Percentiles rank a stretch among this genome's conserved stretches.
phyloP scores from a whole-genome alignment of 1,140 invertebrate genomes.

The Hermatobates lingyangjiaoensis region DNA sequence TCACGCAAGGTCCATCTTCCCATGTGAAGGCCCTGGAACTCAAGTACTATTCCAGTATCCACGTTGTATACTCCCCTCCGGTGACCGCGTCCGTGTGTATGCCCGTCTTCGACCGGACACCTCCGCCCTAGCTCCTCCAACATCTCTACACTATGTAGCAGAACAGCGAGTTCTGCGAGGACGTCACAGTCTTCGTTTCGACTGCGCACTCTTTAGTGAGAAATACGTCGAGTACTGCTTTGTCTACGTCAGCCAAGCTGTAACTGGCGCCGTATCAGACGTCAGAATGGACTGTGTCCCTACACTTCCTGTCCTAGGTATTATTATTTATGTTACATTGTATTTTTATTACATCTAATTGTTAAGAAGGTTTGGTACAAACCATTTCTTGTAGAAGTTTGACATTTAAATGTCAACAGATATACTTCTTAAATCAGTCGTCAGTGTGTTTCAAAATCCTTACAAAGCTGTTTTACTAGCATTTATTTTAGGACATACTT shows the following conservation, averaged over 20 bases:
- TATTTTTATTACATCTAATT: too few relatives aligned
- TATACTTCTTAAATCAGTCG: too few relatives aligned
- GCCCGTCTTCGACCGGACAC: constrained; percentile 44
- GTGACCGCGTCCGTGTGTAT: constrained; percentile 53
- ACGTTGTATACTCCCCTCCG: constrained; percentile 47
- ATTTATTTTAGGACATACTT: too few relatives aligned
- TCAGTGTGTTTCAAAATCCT: too few relatives aligned
- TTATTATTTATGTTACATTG: too few relatives aligned
- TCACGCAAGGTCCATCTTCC: constrained; percentile 55
- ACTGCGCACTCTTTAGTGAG: constrained; percentile 63
- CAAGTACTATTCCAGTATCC: constrained; percentile 64
- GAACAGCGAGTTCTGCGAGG: constrained; percentile 40
- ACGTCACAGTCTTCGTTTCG: constrained; percentile 51
- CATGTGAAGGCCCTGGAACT: constrained; percentile 46
- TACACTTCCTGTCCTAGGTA: constrained; percentile 54
- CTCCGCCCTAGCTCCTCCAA: constrained; percentile 35
- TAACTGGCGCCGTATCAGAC: constrained; percentile 59
- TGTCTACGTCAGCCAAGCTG: constrained; percentile 61
- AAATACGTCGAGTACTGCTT: constrained; percentile 69
- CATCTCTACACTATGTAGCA: constrained; percentile 39
- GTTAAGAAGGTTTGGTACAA: too few relatives aligned
- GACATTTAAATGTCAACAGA: too few relatives aligned
- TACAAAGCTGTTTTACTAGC: too few relatives aligned
- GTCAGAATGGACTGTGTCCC: constrained; percentile 62
- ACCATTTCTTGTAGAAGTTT: too few relatives aligned